phyloP scores from a whole-genome alignment of 2,797 vertebrate genomes.

The Pristis pectinata region DNA sequence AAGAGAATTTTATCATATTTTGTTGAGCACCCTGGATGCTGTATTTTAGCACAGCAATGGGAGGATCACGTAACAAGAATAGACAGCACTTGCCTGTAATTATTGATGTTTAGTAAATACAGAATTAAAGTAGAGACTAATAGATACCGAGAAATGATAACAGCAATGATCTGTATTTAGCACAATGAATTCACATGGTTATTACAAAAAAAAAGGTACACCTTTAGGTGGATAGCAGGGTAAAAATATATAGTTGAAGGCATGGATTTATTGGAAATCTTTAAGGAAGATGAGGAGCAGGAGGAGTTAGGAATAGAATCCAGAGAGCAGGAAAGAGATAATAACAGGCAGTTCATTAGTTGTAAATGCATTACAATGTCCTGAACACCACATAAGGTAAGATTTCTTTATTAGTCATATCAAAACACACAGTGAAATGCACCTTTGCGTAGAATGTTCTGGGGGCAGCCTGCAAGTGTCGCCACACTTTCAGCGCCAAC shows the following conservation, averaged over 20 bases:
- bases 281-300: background rate
- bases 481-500: too few species aligned
- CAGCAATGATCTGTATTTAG: background rate
- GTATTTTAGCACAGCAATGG: background rate
- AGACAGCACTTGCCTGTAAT: background rate
- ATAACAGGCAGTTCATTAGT: background rate
- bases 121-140: background rate
- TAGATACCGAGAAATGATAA: background rate
- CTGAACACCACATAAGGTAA: background rate
- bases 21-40: background rate
- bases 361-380: background rate
- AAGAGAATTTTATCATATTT: background rate
- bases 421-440: too few species aligned
- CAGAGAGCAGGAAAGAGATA: background rate
- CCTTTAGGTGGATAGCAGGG: background rate
- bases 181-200: background rate
- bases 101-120: background rate
- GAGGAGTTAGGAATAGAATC: background rate
- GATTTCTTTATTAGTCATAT: too few species aligned
- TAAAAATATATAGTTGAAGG: background rate
- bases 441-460: too few species aligned
- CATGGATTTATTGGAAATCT: background rate
- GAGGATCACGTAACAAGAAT: background rate
- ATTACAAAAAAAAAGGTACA: too few species aligned
- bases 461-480: too few species aligned